Evolutionary conservation across 2,888 invertebrate genomes (phyloP), one percentile per base, ranked within the genome.

Genomic region (Odontomyia ornata): DNA sequence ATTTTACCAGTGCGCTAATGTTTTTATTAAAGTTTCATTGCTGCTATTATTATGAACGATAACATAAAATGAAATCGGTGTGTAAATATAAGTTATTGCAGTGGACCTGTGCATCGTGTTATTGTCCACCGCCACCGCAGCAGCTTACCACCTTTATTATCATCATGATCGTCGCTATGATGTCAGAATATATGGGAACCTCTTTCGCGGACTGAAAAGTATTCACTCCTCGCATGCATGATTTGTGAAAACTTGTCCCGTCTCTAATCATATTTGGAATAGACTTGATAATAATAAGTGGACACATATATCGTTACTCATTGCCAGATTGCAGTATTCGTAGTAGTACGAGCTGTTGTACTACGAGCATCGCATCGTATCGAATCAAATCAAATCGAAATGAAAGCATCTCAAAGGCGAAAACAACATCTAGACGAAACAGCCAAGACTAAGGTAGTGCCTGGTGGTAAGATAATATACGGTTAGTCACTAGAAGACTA

Each of bases 391-490:
- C 73, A 52, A 18, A 47, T 47, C 69, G 69, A 69, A 69, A 69
- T 47, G 69, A 69, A 69, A 69, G 30, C 69, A 69, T 28, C 67
- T 69, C 47, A 21, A 36, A 57, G n/a, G 30, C 73, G 73, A 57
- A 69, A 47, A 28, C 23, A 23, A 36, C 36, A 36, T 36, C 36
- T 36, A 36, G 11, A 69, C 7, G 69, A 69, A 47, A 69, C 30
- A 46, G 69, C 47, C 1, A 46, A 69, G 69, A 60, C 60, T 73
- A 60, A 60, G 60, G 71, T 28, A 52, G 71, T 52, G 36, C 36
- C 36, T 65, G 36, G 69, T 46, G 23, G 36, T 27, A 73, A 60
- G 57, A 73, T 76, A 65, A 73, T 69, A 57, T 78, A 78, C 78
- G 73, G 78, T 78, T 57, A 78, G 60, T 23, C 77, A 52, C 36